Conservation (phyloP, 2,797 vertebrate genomes). For the Chloroceryle amazona region DNA sequence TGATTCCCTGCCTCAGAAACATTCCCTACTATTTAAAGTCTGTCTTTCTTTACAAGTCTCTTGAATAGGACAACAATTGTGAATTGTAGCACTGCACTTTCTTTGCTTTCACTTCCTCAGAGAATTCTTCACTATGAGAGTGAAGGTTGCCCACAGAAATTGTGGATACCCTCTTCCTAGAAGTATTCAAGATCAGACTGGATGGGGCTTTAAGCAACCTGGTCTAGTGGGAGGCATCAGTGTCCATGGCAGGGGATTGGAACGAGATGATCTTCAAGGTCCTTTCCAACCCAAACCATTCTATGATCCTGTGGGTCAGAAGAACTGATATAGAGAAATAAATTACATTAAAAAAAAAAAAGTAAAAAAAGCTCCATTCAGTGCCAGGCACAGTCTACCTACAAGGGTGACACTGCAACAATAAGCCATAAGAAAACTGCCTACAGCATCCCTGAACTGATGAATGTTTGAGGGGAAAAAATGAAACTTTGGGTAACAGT, state of each 20-base stretch:
- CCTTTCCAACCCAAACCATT: no score
- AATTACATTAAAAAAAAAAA: background rate
- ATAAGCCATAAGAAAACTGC: background rate
- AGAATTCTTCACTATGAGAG: background rate
- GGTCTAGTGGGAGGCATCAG: no score
- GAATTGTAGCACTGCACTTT: background rate
- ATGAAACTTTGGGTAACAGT: background rate
- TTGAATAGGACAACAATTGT: background rate
- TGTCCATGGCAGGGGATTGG: no score
- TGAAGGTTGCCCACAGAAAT: no score
- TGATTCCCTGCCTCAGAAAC: background rate
- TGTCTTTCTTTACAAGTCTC: background rate
- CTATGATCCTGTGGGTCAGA: background rate
- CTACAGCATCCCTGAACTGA: background rate
- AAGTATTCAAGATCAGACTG: no score
- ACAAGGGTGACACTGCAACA: background rate
- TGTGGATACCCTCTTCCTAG: no score
- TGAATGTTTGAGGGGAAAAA: background rate
- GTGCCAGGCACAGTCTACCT: background rate
- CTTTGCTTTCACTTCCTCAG: background rate
- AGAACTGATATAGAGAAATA: background rate
- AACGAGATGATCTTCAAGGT: no score
- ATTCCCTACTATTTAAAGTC: background rate
- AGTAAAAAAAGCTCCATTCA: accelerated
- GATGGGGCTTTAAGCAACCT: no score